Evolutionary conservation across 2,888 invertebrate genomes (phyloP), one percentile per base, ranked within the genome.

Genomic region (Papilio gigon): DNA sequence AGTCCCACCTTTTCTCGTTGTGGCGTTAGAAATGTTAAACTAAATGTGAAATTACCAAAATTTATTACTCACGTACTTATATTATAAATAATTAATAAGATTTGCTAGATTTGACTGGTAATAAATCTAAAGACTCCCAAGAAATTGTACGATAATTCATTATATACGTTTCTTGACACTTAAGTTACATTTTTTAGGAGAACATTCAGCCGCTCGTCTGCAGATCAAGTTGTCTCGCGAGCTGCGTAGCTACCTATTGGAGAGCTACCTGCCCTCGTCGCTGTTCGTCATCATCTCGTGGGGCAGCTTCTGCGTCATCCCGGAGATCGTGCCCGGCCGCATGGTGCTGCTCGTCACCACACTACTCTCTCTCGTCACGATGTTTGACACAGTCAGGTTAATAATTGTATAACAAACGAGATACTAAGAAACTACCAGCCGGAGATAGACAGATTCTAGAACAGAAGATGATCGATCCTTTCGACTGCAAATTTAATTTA

Each of bases 301-400:
- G 94, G 94, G 94, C 72, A 94, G 94, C 76, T 94, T 94, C 85
- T 93, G 94, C 72, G 94, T 94, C 47, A 94, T 94, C 75, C 94
- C 94, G 3, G 94, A 94, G 84, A 93, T 94, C 65, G 94, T 94
- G 30, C 94, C 94, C 0, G 94, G 94, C 9, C 87, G 94, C 27
- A 94, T 94, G 94, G 94, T 94, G 69, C 84, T 94, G 40, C 86
- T 94, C 0, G 94, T 94, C 72, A 94, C 94, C 53, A 94, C 94
- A 4, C 85, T 94, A 14, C 88, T 94, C 4, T 94, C 94, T 0
- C 86, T 94, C 30, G 93, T 94, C 81, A 94, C 94, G 69, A 94
- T 94, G 94, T 94, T 94, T 80, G 94, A 94, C 79, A 94, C 94
- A 60, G 94, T 94, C 77, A 93, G 93, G 93, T 93, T 77, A 72